Percentiles rank a stretch among this genome's conserved stretches.
Evolutionary conservation across 2,797 vertebrate genomes (phyloP).

Genomic region (Triplophysa bombifrons): DNA sequence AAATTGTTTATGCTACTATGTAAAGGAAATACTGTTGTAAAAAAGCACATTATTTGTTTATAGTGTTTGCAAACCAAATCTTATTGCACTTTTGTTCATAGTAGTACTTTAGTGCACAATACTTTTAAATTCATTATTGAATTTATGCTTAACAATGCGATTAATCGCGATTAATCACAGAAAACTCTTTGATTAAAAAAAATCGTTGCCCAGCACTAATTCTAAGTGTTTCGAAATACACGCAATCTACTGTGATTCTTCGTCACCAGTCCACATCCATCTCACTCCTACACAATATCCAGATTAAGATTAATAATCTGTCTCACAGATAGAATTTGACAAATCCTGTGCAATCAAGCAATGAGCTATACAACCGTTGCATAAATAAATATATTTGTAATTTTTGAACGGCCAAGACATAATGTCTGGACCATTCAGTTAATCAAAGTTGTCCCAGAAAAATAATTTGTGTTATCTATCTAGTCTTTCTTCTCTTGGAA

Average conservation of each 20-base stretch:
- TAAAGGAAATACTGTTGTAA: too few relatives aligned
- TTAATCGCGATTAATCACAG: too few relatives aligned
- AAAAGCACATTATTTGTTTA: too few relatives aligned
- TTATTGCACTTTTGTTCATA: too few relatives aligned
- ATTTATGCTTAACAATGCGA: too few relatives aligned
- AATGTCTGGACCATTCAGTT: neutral
- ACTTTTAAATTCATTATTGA: too few relatives aligned
- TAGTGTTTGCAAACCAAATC: too few relatives aligned
- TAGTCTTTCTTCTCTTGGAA: neutral
- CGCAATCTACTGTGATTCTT: constrained; percentile 4
- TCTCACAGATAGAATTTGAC: constrained; percentile 7
- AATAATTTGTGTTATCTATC: neutral
- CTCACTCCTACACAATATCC: constrained; percentile 25
- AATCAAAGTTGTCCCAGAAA: neutral
- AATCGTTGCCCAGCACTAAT: too few relatives aligned
- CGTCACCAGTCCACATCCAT: neutral
- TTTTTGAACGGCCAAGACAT: constrained; percentile 3
- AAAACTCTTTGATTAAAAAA: too few relatives aligned
- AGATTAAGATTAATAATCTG: constrained; percentile 7
- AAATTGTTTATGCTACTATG: too few relatives aligned
- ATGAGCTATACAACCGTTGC: constrained; percentile 4
- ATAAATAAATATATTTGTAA: constrained; percentile 15
- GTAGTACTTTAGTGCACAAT: too few relatives aligned
- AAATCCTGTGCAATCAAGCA: neutral
- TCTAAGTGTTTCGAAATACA: neutral